Base-by-base conservation (phyloP, 2,888 invertebrate species). In the Melieria picta region DNA sequence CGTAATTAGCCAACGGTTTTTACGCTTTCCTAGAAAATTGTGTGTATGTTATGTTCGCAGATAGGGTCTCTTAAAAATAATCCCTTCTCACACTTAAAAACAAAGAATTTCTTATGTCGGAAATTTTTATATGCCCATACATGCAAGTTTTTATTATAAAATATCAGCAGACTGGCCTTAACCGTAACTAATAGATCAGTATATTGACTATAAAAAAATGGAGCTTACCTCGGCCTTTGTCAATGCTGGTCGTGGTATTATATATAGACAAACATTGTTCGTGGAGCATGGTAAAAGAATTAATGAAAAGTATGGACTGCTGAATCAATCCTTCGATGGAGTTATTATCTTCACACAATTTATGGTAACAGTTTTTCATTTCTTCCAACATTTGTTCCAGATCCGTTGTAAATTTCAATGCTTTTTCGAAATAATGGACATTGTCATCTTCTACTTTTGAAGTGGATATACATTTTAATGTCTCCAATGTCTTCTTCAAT, bases 231-330 rank as follows among this genome's bases (percentile, higher is more conserved):
- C 83, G 78, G 0, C 79, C 82, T 67, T 82, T 82, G 60, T 79
- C 82, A 72, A 84, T 80, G 68, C 82, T 81, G 7, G 81, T 81
- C 7, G 83, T 81, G 1, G 79, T 80, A 72, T 80, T 80, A 52
- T 77, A 80, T 71, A 84, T 78, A 62, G 79, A 72, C 50, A 78
- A 78, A 60, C 82, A 83, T 69, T 82, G 80, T 62, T 83, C 82
- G 63, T 80, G 80, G 1, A 83, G 70, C 56, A 77, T 79, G 72
- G 78, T 76, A 72, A 80, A 79, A 46, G 71, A 72, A 58, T 78
- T 75, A 11, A 78, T 76, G 72, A 83, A 75, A 64, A 75, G 69
- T 75, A 82, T 77, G 71, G 65, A 77, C 71, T 64, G 77, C 77
- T 46, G 71, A 11, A 52, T 61, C 30, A 75, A 57, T 63, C 61